Base-by-base conservation (phyloP, 1,140 invertebrate genomes). In the Leptinotarsa undecemlineata region DNA sequence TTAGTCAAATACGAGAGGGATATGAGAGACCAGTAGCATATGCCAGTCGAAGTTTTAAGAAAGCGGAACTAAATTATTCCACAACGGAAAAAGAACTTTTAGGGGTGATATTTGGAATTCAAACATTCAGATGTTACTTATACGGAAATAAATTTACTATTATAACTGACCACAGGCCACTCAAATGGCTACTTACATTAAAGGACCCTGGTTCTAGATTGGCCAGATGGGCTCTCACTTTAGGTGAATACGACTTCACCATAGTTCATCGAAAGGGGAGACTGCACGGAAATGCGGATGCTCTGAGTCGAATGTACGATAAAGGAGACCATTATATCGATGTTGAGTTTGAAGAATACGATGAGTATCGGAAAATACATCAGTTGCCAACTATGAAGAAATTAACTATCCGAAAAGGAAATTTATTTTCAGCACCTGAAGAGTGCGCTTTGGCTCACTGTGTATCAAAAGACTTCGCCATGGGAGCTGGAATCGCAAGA, bases 151-250 rank as follows among this genome's bases (percentile, higher is more conserved):
- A 74, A 69, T 74, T 73, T 48, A 69, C 21, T 17, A 23, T 73
- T 21, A n/a, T 68, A 6, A 71, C 72, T 15, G 72, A 73, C 19
- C 42, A 73, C 47, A 47, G 47, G 47, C 71, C 71, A 73, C 48
- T 67, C 2, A 26, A 72, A 61, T 75, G 74, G 74, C 11, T 75
- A 33, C n/a, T 76, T 11, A 66, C 61, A 15, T n/a, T 74, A 13
- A 76, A 76, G 17, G 75, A 76, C 20, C 75, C 75, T 3, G 60
- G 48, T 61, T 74, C 75, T 4, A 47, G 62, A 68, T 48, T 76
- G 6, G 23, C 33, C 15, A 67, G 75, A 47, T 76, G 72, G 64
- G 3, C 19, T 20, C 42, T 74, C 1, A 69, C 14, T 23, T 57
- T 76, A 60, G 14, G 8, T 33, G 72, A 76, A 74, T 76, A 62